Evolutionary conservation across 2,797 vertebrate species (phyloP), one percentile per base, ranked within the genome.

Genomic region (Poeciliopsis turneri): DNA sequence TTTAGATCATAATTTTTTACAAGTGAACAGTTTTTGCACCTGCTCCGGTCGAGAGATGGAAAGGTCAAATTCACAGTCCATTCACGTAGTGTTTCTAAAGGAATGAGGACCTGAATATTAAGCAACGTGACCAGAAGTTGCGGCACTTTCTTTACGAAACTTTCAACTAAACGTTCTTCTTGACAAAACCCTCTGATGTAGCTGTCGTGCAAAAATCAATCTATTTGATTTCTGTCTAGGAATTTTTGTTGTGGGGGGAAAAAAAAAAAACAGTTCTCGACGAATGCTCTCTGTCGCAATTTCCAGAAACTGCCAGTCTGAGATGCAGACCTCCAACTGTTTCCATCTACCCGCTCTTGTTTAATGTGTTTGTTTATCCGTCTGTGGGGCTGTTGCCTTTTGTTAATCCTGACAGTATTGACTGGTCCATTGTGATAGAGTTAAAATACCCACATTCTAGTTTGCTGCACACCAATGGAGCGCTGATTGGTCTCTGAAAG

Each of bases 321-420:
- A 45, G 76, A 74, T 20, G 77, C 79, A 70, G 82, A 81, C 86
- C 23, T 82, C 86, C 86, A 77, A 78, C 90, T 85, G 87, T 84
- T 91, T 86, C 79, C 75, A 68, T 87, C 82, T 79, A 72, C 70
- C 79, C 78, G 74, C 83, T 89, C 87, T 73, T 73, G 78, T 85
- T 85, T 89, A 91, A 92, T 89, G 84, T 89, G 88, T 90, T 88
- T 93, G 89, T 91, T 93, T 92, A 89, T 92, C 85, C 84, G 75
- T 89, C 86, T 87, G 77, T 41, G 47, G 47, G 16, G 74, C 84
- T 81, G 55, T 80, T 88, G 75, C 84, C 76, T 89, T 89, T 91
- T 88, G 87, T 84, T 91, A 89, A 92, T 92, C 85, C 74, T 82
- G 77, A 75, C 70, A 7, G 80, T 78, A 87, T 76, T 84, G 84